Evolutionary conservation across 2,113 vertebrate genomes (phyloP), one percentile per base, ranked within the genome.

Genomic region (Ophthalmolycus amberensis): DNA sequence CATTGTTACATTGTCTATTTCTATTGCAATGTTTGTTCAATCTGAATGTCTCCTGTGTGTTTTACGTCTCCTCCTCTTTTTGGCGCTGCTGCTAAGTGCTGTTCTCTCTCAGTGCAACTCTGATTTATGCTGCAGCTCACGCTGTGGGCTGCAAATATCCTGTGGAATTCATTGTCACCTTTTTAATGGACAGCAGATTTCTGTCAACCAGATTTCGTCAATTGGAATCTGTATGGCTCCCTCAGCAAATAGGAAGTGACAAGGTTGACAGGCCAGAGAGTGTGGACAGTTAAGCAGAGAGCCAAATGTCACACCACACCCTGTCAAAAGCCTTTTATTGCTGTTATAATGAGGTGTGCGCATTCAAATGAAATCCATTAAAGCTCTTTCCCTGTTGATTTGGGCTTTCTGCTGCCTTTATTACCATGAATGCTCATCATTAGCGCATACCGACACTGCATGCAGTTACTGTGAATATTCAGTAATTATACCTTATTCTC

Each of bases 211-310:
- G 81, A 90, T 86, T 93, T 63, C 16, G 6, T 89, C 80, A 75
- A 75, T 82, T 67, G 73, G 83, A 89, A 76, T 90, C 78, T 77
- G 83, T 73, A 65, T 83, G 75, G 81, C 77, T 91, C 84, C 82
- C 75, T 83, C 63, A 78, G 82, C 91, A 92, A 95, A 95, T 91
- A 71, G 80, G 82, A 94, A 93, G 91, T 93, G 94, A 95, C 94
- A 94, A 77, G 89, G 62, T 70, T 94, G 93, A 92, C 94, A 92
- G 87, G 71, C 59, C 68, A 56, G 85, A 70, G 86, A 89, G 83
- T 75, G 90, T 87, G 92, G 89, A 91, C 82, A 83, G 91, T 91
- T 73, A 86, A 93, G 89, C 83, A 83, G 70, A 82, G 80, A 92
- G 86, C 73, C 90, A 88, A 90, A 90, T 88, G 93, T 93, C 90